A percentile compares a stretch with the other conserved stretches of the same genome.
Conservation (phyloP, 2,888 invertebrate genomes). For the Eristalis intricaria region DNA sequence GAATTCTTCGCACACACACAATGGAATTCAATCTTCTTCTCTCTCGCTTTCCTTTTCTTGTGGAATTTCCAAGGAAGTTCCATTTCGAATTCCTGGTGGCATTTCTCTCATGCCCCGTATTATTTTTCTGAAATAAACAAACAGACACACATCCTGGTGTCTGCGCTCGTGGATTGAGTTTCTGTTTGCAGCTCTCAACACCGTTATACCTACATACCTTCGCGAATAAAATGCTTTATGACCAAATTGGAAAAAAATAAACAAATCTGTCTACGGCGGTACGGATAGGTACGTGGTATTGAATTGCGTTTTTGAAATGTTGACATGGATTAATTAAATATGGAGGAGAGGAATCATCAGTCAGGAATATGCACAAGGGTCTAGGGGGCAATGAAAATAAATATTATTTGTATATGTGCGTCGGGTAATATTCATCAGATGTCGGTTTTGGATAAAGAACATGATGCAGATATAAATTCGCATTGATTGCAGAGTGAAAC, state of each 20-base stretch:
- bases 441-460: no score
- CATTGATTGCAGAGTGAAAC: no score
- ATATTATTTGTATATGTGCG: no score
- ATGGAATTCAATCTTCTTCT: constrained; percentile 16
- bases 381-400: no score
- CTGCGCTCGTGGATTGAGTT: not conserved
- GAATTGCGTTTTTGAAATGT: no score
- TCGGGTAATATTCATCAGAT: no score
- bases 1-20: constrained; percentile 1
- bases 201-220: not conserved
- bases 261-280: not conserved
- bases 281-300: no score
- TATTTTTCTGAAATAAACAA: not conserved
- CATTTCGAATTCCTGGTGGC: not conserved
- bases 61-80: not conserved
- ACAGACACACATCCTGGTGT: not conserved
- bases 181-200: not conserved
- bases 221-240: not conserved
- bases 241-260: not conserved
- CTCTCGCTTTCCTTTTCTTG: not conserved
- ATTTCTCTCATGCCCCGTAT: not conserved
- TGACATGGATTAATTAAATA: no score
- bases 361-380: no score
- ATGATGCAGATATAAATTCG: no score
- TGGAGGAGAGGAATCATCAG: no score